Conservation (phyloP, 2,888 invertebrate species). For the Margaritifera margaritifera region DNA sequence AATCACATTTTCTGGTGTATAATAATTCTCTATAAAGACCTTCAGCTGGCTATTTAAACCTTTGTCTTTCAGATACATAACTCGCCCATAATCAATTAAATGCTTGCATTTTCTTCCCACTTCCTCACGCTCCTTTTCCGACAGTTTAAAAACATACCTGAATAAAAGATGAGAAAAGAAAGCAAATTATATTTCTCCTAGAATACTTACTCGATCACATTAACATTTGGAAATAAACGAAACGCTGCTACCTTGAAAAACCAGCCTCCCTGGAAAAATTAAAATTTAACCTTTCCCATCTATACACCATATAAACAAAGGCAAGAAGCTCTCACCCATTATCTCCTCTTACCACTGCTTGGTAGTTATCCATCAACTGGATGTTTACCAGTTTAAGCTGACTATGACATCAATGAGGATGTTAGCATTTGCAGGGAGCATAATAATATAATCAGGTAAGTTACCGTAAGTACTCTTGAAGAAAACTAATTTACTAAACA, state of each 20-base stretch:
- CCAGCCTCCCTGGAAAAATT: not conserved
- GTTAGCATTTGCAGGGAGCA: too few relatives aligned
- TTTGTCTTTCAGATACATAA: slow-evolving; percentile 77
- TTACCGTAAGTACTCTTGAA: too few relatives aligned
- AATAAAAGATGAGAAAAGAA: slow-evolving; percentile 10
- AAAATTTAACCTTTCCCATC: not conserved
- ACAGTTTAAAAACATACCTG: slow-evolving; percentile 47
- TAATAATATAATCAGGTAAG: too few relatives aligned
- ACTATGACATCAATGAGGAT: too few relatives aligned
- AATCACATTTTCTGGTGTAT: slow-evolving; percentile 87
- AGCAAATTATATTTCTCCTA: not conserved
- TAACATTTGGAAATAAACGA: not conserved
- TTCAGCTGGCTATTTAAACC: slow-evolving; percentile 80
- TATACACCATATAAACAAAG: not conserved
- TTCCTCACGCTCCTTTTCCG: slow-evolving; percentile 75
- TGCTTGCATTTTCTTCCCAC: slow-evolving; percentile 85
- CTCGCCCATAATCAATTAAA: slow-evolving; percentile 84
- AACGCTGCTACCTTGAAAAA: too few relatives aligned
- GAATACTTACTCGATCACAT: not conserved
- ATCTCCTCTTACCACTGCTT: not conserved
- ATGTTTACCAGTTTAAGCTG: too few relatives aligned
- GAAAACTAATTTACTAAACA: too few relatives aligned
- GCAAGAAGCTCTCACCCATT: not conserved
- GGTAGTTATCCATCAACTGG: too few relatives aligned
- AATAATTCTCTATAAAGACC: slow-evolving; percentile 79